These are phyloP conservation scores for Lasioglossum baleicum DNA, from an alignment of 1,140 invertebrate species.

Conservation along the genomic window DNA sequence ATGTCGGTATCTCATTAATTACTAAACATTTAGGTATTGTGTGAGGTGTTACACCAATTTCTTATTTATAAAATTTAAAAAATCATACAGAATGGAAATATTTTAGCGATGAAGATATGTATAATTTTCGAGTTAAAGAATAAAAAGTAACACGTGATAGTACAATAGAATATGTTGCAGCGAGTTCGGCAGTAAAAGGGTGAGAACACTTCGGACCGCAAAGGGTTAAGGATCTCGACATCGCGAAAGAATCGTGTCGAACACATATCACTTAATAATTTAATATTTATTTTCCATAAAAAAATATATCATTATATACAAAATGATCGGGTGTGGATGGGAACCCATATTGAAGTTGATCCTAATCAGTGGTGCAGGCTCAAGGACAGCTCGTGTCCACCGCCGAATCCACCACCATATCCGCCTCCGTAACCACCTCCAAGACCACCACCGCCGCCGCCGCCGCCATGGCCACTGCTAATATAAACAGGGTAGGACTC, in stretches of 20 bases:
- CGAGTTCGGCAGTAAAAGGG: no score
- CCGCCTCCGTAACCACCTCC: conserved; percentile 31
- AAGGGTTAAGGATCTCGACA: background rate
- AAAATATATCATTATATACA: conserved; percentile 61
- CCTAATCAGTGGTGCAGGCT: conserved; percentile 58
- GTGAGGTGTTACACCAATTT: no score
- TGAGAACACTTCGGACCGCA: no score
- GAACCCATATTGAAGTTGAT: conserved; percentile 4
- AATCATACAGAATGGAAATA: no score
- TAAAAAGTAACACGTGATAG: no score
- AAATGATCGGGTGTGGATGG: conserved; percentile 33
- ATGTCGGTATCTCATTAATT: no score
- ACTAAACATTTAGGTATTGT: no score
- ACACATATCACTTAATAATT: conserved; percentile 55
- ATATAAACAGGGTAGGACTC: conserved; percentile 82
- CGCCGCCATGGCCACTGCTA: conserved; percentile 48
- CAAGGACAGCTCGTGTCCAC: conserved; percentile 42
- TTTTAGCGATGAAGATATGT: no score
- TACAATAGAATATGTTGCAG: no score
- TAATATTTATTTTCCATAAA: conserved; percentile 62
- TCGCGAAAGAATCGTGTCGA: background rate
- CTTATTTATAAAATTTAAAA: no score
- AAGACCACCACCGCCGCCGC: conserved; percentile 26
- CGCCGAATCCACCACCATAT: conserved; percentile 46
- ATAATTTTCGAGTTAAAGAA: no score